Percentiles rank a stretch among this genome's conserved stretches.
These are phyloP conservation scores for Drosophila barbarae DNA, from an alignment of 2,888 invertebrate species.

Conservation along the genomic window DNA sequence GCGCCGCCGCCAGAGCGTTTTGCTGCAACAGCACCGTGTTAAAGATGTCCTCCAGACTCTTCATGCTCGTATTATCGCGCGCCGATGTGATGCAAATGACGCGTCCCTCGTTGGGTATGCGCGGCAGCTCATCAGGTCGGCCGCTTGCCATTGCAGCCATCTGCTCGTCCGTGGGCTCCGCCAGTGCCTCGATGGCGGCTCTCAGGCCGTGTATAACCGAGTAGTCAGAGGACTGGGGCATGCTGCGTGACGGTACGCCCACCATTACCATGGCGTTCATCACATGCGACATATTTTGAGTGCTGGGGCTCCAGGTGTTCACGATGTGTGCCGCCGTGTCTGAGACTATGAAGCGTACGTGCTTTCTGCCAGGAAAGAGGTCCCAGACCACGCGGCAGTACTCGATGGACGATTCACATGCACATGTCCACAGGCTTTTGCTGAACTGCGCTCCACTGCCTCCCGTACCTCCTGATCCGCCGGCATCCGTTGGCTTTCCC, in stretches of 20 bases:
- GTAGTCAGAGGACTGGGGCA: conserved; percentile 82
- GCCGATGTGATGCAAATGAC: conserved; percentile 95
- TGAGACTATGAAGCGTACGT: conserved; percentile 92
- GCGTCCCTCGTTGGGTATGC: conserved; percentile 82
- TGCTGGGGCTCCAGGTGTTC: conserved; percentile 90
- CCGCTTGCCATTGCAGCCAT: conserved; percentile 77
- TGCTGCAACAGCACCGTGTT: conserved; percentile 89
- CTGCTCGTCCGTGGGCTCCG: conserved; percentile 90
- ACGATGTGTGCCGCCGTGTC: conserved; percentile 91
- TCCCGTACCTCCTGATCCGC: conserved; percentile 7
- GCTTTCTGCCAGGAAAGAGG: conserved; percentile 93
- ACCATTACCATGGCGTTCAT: conserved; percentile 90
- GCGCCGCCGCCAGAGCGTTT: conserved; percentile 85
- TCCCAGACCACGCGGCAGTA: conserved; percentile 98
- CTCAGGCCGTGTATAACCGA: conserved; percentile 91
- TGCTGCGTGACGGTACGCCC: conserved; percentile 86
- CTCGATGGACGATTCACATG: conserved; percentile 96
- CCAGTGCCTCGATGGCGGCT: conserved; percentile 91
- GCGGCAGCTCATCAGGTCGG: conserved; percentile 70
- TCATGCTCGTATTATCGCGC: conserved; percentile 91
- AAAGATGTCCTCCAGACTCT: conserved; percentile 92
- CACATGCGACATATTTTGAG: conserved; percentile 93
- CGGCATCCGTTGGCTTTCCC: conserved; percentile 79
- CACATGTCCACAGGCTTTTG: conserved; percentile 97
- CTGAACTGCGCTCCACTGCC: conserved; percentile 83